Conservation (phyloP, 2,888 invertebrate genomes). For the Conops quadrifasciatus region DNA sequence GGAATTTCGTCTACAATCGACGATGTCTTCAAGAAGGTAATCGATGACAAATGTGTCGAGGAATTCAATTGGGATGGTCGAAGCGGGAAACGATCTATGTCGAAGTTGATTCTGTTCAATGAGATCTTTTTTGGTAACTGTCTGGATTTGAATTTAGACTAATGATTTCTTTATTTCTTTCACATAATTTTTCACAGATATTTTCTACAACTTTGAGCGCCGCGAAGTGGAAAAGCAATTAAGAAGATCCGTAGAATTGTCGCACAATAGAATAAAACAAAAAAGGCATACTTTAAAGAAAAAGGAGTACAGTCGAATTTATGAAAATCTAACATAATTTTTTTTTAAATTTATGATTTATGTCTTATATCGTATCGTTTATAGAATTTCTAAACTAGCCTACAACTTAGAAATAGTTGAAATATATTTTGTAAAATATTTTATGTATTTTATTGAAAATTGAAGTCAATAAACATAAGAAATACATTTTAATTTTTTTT, state of each 20-base stretch:
- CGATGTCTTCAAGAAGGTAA: constrained; percentile 15
- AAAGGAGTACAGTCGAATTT: neutral
- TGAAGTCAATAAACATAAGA: too few species aligned
- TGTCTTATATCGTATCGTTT: neutral
- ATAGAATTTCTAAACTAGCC: neutral
- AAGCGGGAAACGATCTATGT: constrained; percentile 22
- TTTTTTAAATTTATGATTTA: neutral
- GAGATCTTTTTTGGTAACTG: constrained; percentile 24
- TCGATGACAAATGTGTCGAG: constrained; percentile 21
- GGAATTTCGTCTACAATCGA: constrained; percentile 13
- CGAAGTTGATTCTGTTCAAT: constrained; percentile 19
- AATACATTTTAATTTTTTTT: too few species aligned
- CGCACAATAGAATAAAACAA: constrained; percentile 22
- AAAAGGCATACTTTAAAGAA: constrained; percentile 7
- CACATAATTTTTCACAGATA: neutral
- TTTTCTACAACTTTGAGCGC: constrained; percentile 4
- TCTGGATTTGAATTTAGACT: neutral
- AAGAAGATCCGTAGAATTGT: constrained; percentile 19
- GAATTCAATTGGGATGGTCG: constrained; percentile 29
- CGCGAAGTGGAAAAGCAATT: constrained; percentile 21
- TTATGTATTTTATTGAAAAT: too few species aligned
- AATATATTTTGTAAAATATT: too few species aligned
- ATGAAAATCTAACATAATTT: neutral
- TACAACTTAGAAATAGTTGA: too few species aligned
- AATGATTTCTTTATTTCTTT: neutral